phyloP scores from a whole-genome alignment of 2,888 invertebrate genomes.

The Sphaeridia pumilis region DNA sequence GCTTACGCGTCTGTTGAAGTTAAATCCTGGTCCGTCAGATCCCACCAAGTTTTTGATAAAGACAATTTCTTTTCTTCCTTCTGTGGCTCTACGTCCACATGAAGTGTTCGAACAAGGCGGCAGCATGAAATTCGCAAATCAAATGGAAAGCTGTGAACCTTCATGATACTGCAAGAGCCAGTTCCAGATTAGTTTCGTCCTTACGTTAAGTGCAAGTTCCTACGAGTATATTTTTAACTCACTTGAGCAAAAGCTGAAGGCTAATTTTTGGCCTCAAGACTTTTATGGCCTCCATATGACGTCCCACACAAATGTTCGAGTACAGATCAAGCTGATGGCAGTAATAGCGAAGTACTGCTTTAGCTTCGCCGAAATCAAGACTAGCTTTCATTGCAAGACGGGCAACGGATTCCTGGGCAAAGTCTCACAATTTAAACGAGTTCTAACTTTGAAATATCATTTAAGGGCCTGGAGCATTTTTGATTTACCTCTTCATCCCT shows the following conservation, averaged over 20 bases:
- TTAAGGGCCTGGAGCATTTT: too few relatives aligned
- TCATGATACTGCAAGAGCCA: too few relatives aligned
- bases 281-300: constrained; percentile 87
- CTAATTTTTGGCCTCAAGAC: constrained; percentile 81
- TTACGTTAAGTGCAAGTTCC: too few relatives aligned
- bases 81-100: constrained; percentile 96
- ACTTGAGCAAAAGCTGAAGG: constrained; percentile 90
- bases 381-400: constrained; percentile 65
- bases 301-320: constrained; percentile 96
- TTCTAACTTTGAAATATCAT: too few relatives aligned
- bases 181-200: too few relatives aligned
- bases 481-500: neutral
- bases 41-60: constrained; percentile 96
- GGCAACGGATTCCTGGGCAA: constrained; percentile 57
- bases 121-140: constrained; percentile 96
- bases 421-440: constrained; percentile 27
- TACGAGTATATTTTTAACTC: too few relatives aligned
- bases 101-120: constrained; percentile 92
- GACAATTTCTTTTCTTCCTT: constrained; percentile 98
- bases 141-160: constrained; percentile 58
- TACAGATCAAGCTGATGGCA: constrained; percentile 94
- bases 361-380: constrained; percentile 54
- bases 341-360: constrained; percentile 83
- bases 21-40: constrained; percentile 66
- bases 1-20: constrained; percentile 91